phyloP scores from a whole-genome alignment of 2,888 invertebrate species.

The Drosophila algonquin region DNA sequence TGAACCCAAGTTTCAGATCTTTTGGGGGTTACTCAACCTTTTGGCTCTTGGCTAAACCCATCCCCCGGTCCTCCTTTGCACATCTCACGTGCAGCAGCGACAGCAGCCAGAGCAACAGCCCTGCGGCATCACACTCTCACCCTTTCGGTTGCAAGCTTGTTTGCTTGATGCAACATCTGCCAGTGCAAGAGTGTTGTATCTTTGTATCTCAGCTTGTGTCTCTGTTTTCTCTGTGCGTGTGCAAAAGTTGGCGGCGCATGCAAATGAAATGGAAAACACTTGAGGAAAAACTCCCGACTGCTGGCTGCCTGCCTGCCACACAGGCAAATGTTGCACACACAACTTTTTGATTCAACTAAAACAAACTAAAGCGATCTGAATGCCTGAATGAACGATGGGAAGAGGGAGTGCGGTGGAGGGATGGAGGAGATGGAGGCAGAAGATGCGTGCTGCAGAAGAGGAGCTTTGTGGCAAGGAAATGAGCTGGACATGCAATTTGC shows the following conservation, averaged over 20 bases:
- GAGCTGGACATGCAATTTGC: slow-evolving; percentile 16
- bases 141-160: slow-evolving; percentile 67
- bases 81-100: too few relatives aligned
- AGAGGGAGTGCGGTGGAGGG: not conserved
- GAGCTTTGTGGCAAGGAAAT: slow-evolving; percentile 14
- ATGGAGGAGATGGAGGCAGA: not conserved
- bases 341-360: slow-evolving; percentile 62
- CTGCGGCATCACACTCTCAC: not conserved
- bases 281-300: slow-evolving; percentile 60
- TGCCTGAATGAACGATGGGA: not conserved
- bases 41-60: too few relatives aligned
- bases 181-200: slow-evolving; percentile 5
- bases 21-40: not conserved
- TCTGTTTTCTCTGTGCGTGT: slow-evolving; percentile 11
- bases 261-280: slow-evolving; percentile 79
- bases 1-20: slow-evolving; percentile 13
- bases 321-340: slow-evolving; percentile 60
- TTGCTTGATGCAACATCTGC: slow-evolving; percentile 40
- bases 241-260: slow-evolving; percentile 69
- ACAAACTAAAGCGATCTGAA: slow-evolving; percentile 55
- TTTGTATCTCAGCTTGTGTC: slow-evolving; percentile 26
- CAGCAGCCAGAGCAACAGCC: too few relatives aligned
- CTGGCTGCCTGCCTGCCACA: slow-evolving; percentile 14
- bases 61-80: too few relatives aligned
- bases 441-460: not conserved